Evolutionary conservation across 2,888 invertebrate genomes (phyloP).

Genomic region (Nomada goodeniana): DNA sequence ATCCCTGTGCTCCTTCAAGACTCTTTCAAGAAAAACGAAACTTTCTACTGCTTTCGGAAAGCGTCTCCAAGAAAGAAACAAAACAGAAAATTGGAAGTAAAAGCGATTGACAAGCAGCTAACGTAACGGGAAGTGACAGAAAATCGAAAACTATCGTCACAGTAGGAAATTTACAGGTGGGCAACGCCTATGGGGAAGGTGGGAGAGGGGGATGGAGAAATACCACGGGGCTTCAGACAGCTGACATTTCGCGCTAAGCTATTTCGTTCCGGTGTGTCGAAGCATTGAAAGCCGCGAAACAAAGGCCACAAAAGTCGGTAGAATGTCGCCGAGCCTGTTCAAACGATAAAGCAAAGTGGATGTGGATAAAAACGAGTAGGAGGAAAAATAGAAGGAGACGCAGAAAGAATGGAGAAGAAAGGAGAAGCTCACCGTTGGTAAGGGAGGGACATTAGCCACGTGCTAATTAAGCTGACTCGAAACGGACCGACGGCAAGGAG

Average conservation of each 20-base stretch:
- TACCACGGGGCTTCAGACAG: too few species aligned
- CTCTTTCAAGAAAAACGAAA: too few species aligned
- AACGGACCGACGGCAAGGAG: slow-evolving; percentile 63
- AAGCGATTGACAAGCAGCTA: too few species aligned
- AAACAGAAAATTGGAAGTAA: too few species aligned
- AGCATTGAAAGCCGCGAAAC: slow-evolving; percentile 30
- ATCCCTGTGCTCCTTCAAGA: too few species aligned
- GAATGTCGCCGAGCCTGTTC: slow-evolving; percentile 21
- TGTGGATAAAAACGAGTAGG: background rate
- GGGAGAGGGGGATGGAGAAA: too few species aligned
- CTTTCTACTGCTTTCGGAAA: too few species aligned
- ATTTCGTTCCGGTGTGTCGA: background rate
- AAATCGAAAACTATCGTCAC: too few species aligned
- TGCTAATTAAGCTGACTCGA: slow-evolving; percentile 78
- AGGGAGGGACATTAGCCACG: slow-evolving; percentile 55
- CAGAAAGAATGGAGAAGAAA: slow-evolving; percentile 16
- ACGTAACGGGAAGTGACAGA: too few species aligned
- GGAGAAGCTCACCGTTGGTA: slow-evolving; percentile 37
- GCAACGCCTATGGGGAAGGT: too few species aligned
- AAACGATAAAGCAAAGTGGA: slow-evolving; percentile 43
- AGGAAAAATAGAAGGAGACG: background rate
- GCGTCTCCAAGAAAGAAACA: too few species aligned
- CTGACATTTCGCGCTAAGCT: background rate
- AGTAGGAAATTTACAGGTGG: too few species aligned
- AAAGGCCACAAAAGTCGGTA: slow-evolving; percentile 26